phyloP scores from a whole-genome alignment of 1,140 invertebrate species.

The Drosophila arawakana region DNA sequence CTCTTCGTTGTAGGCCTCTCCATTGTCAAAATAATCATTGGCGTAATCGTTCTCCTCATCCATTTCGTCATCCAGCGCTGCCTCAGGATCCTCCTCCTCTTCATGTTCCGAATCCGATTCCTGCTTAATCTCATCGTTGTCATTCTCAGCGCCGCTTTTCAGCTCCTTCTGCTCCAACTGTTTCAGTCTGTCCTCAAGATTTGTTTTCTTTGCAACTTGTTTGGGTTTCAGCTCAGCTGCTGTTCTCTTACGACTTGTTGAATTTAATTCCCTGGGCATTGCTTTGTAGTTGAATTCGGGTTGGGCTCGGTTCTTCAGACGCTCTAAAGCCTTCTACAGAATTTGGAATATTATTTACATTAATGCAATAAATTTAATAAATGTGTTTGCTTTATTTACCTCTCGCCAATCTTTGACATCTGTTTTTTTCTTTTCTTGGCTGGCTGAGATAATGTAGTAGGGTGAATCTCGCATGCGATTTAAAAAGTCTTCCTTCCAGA shows the following conservation, averaged over 20 bases:
- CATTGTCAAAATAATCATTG: conserved; percentile 94
- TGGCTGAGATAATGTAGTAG: conserved; percentile 87
- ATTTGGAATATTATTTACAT: not conserved
- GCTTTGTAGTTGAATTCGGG: conserved; percentile 86
- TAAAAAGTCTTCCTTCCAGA: conserved; percentile 81
- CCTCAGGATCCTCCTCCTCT: conserved; percentile 85
- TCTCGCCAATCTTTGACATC: conserved; percentile 73
- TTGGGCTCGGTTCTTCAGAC: conserved; percentile 85
- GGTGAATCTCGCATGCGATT: conserved; percentile 85
- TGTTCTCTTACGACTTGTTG: conserved; percentile 57
- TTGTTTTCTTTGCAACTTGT: conserved; percentile 59
- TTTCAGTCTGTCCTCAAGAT: conserved; percentile 80
- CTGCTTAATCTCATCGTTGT: conserved; percentile 85
- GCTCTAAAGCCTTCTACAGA: conserved; percentile 87
- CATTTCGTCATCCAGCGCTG: conserved; percentile 88
- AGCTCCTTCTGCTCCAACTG: conserved; percentile 87
- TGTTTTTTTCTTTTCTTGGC: conserved; percentile 84
- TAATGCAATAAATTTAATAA: not conserved
- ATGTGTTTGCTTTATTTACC: conserved; percentile 15
- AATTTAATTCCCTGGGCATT: conserved; percentile 86
- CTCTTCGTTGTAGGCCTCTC: conserved; percentile 93
- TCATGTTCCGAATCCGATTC: conserved; percentile 84
- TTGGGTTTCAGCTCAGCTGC: conserved; percentile 39
- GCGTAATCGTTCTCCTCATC: conserved; percentile 92
- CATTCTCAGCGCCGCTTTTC: conserved; percentile 86